Conservation (phyloP, 2,888 invertebrate species). For the Drosophila nigricruria region DNA sequence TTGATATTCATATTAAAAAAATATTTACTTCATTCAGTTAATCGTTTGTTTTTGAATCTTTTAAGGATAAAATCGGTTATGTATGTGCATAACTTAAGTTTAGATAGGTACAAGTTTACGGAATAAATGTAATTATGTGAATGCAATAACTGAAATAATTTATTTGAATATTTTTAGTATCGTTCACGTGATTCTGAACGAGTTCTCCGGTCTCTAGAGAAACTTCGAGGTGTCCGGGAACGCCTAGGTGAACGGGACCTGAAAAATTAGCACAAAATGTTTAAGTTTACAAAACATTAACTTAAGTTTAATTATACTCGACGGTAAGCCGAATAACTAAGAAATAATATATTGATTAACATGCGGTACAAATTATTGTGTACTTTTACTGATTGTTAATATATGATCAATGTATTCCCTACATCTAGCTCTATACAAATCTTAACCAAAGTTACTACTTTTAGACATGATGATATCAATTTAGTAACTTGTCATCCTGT, state of each 20-base stretch:
- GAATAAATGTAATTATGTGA: neutral
- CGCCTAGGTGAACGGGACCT: slow-evolving; percentile 71
- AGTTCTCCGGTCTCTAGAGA: slow-evolving; percentile 87
- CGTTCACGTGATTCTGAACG: slow-evolving; percentile 9
- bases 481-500: too few relatives aligned
- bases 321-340: neutral
- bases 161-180: neutral
- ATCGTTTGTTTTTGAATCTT: neutral
- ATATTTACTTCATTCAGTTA: slow-evolving; percentile 3
- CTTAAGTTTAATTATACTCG: neutral
- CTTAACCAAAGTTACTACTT: too few relatives aligned
- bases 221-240: slow-evolving; percentile 83
- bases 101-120: neutral
- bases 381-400: neutral
- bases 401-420: neutral
- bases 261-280: neutral
- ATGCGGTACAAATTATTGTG: neutral
- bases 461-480: too few relatives aligned
- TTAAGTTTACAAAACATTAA: neutral
- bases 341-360: neutral
- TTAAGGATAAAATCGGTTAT: neutral
- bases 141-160: neutral
- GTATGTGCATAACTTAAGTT: neutral
- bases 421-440: too few relatives aligned
- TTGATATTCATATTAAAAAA: neutral